phyloP scores from a whole-genome alignment of 2,888 invertebrate genomes.

The Heliconius erato region DNA sequence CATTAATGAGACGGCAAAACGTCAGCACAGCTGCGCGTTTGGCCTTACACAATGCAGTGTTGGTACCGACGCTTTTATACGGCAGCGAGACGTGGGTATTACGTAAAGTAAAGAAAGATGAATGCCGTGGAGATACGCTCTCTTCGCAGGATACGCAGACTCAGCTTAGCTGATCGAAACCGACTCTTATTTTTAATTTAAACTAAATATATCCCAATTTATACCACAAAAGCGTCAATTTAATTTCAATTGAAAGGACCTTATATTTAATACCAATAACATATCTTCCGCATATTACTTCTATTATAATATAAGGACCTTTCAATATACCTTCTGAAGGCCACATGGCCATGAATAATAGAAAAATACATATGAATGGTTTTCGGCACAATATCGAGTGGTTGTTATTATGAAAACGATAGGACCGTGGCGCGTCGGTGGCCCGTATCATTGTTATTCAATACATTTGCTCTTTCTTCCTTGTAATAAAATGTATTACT shows the following conservation, averaged over 20 bases:
- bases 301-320: constrained; percentile 13
- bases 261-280: not conserved
- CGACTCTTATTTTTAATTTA: not conserved
- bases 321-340: not conserved
- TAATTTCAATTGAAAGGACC: not conserved
- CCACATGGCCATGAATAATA: constrained; percentile 13
- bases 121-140: too few relatives aligned
- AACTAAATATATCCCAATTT: not conserved
- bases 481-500: constrained; percentile 27
- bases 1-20: too few relatives aligned
- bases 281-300: constrained; percentile 11
- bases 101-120: too few relatives aligned
- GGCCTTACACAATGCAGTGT: too few relatives aligned
- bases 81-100: too few relatives aligned
- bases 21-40: too few relatives aligned
- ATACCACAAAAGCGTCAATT: not conserved
- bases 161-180: too few relatives aligned
- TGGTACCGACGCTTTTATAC: too few relatives aligned
- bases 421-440: constrained; percentile 4
- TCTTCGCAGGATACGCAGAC: too few relatives aligned
- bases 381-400: constrained; percentile 23
- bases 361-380: constrained; percentile 25
- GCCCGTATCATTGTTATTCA: constrained; percentile 39
- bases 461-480: constrained; percentile 24
- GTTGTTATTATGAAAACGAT: constrained; percentile 24